These are phyloP conservation scores for Piaya cayana DNA, from an alignment of 2,113 vertebrate genomes.

Conservation along the genomic window DNA sequence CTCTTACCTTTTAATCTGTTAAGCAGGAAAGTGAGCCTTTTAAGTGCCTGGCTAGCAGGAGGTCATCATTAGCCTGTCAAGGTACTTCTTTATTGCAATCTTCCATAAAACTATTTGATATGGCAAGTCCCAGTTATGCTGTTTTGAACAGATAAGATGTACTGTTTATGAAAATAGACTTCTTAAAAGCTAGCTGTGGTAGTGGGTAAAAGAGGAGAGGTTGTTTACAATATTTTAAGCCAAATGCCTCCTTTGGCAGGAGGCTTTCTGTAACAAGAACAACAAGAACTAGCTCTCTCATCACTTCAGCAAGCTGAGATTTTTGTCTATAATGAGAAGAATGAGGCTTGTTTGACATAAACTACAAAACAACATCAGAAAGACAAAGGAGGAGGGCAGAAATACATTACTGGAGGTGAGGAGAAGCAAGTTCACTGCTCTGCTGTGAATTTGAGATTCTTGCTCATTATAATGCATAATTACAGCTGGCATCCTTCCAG, in stretches of 20 bases:
- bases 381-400: constrained; percentile 45
- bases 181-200: constrained; percentile 32
- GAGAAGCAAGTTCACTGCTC: constrained; percentile 39
- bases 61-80: constrained; percentile 50
- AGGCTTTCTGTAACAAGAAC: constrained; percentile 44
- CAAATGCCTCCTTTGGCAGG: constrained; percentile 45
- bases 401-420: constrained; percentile 36
- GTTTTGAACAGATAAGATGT: not conserved
- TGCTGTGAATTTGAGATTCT: constrained; percentile 20
- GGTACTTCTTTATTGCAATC: not conserved
- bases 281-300: constrained; percentile 29
- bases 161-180: constrained; percentile 46
- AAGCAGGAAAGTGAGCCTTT: constrained; percentile 1
- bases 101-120: constrained; percentile 3
- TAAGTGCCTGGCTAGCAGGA: not conserved
- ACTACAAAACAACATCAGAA: constrained; percentile 7
- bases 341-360: constrained; percentile 47
- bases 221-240: constrained; percentile 44
- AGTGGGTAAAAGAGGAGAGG: not conserved
- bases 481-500: constrained; percentile 35
- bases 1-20: constrained; percentile 14
- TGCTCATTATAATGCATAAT: constrained; percentile 34
- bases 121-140: not conserved
- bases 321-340: constrained; percentile 59
- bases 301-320: constrained; percentile 16